Conservation (phyloP, 2,113 vertebrate species). For the Cyrtonyx montezumae region DNA sequence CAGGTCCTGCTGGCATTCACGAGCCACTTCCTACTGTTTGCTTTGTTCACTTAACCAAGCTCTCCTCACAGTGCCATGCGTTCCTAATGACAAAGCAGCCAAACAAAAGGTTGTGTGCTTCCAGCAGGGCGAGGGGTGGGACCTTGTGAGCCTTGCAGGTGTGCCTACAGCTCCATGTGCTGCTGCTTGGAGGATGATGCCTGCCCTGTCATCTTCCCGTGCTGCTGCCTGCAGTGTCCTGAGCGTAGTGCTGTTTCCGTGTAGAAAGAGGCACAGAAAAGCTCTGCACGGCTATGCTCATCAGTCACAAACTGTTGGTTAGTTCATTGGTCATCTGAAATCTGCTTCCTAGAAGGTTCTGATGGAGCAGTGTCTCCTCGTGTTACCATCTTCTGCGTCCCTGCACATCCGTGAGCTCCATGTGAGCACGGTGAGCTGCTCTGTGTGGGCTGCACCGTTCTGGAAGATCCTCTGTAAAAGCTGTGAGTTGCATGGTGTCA, state of each 20-base stretch:
- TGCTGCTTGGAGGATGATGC: neutral
- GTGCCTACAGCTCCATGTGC: neutral
- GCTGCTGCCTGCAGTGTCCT: neutral
- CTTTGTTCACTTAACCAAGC: neutral
- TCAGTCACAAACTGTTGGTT: neutral
- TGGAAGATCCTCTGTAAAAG: neutral
- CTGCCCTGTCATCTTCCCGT: neutral
- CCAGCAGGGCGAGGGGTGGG: neutral
- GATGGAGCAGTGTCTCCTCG: neutral
- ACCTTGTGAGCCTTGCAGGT: neutral
- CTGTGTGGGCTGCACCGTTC: rapidly evolving
- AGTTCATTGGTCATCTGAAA: neutral
- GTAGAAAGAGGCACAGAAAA: neutral
- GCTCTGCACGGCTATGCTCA: neutral
- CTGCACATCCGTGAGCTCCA: rapidly evolving
- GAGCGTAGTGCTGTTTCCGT: neutral
- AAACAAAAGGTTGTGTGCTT: neutral
- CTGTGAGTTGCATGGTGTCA: rapidly evolving
- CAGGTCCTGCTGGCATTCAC: neutral
- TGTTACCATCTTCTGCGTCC: neutral
- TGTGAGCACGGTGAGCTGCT: rapidly evolving
- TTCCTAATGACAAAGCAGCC: neutral
- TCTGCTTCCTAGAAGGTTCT: neutral
- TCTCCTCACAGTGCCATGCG: neutral
- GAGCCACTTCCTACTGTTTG: neutral